Evolutionary conservation across 2,888 invertebrate species (phyloP).

Genomic region (Atethmia centrago): DNA sequence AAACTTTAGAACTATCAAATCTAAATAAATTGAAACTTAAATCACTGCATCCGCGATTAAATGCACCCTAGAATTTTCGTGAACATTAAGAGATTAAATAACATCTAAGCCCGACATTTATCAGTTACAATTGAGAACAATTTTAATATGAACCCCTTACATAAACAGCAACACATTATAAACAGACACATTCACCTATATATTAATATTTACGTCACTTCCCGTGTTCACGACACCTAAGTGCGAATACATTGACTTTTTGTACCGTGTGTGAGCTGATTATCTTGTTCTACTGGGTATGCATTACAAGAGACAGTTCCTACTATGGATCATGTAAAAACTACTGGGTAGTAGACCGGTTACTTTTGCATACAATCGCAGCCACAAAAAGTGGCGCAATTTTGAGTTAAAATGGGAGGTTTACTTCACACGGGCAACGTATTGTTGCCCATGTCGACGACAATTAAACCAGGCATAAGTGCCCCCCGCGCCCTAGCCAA

Average conservation of each 20-base stretch:
- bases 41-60: neutral
- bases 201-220: slow-evolving; percentile 49
- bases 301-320: slow-evolving; percentile 40
- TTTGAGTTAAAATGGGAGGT: neutral
- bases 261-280: slow-evolving; percentile 34
- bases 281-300: slow-evolving; percentile 46
- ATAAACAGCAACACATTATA: slow-evolving; percentile 26
- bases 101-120: neutral
- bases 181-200: slow-evolving; percentile 26
- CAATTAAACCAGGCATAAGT: neutral
- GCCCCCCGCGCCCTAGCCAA: neutral
- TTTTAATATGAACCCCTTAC: slow-evolving; percentile 20
- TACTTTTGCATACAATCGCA: neutral
- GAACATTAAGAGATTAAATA: neutral
- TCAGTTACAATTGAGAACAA: neutral
- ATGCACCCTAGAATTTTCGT: neutral
- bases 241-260: slow-evolving; percentile 48
- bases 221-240: slow-evolving; percentile 34
- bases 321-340: slow-evolving; percentile 22
- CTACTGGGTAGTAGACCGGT: neutral
- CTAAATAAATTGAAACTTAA: too few species aligned
- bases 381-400: neutral
- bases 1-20: too few species aligned
- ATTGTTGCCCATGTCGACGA: neutral
- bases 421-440: neutral